These are phyloP conservation scores for Vipera latastei DNA, from an alignment of 2,797 vertebrate genomes.

Conservation along the genomic window DNA sequence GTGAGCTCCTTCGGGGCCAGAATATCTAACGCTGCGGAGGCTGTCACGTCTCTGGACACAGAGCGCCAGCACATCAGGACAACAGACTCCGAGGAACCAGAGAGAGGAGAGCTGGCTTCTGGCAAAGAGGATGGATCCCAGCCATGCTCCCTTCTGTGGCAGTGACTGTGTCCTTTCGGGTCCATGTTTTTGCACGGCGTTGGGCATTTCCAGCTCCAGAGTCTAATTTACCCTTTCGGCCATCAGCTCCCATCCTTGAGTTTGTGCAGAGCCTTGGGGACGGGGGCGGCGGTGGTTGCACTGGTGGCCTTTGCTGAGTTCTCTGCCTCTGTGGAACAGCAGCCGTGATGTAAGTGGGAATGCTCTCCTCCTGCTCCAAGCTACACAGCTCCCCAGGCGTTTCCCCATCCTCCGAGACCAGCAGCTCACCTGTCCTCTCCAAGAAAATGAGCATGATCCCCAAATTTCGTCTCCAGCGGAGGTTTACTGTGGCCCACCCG, in stretches of 20 bases:
- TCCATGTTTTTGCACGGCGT: rapidly evolving
- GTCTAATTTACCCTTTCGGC: not conserved
- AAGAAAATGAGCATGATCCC: conserved; percentile 84
- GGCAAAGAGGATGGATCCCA: too few species aligned
- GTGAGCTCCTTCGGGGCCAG: not conserved
- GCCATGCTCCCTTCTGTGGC: not conserved
- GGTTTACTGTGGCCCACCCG: conserved; percentile 75
- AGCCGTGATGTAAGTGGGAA: not conserved
- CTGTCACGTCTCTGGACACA: not conserved
- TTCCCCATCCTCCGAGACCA: conserved; percentile 68
- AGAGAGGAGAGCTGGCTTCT: not conserved
- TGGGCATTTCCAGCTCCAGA: not conserved
- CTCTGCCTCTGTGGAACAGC: not conserved
- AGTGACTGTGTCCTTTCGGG: not conserved
- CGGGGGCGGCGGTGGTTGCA: not conserved
- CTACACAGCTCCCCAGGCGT: conserved; percentile 58
- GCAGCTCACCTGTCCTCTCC: conserved; percentile 83
- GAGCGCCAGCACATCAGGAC: not conserved
- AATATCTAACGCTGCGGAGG: not conserved
- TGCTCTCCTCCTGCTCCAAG: conserved; percentile 41
- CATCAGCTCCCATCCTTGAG: not conserved
- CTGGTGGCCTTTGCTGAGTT: not conserved
- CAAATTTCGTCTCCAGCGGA: conserved; percentile 84
- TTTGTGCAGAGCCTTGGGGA: too few species aligned
- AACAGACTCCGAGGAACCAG: not conserved